Conservation (phyloP, 2,113 vertebrate genomes). For the Colinus virginianus region DNA sequence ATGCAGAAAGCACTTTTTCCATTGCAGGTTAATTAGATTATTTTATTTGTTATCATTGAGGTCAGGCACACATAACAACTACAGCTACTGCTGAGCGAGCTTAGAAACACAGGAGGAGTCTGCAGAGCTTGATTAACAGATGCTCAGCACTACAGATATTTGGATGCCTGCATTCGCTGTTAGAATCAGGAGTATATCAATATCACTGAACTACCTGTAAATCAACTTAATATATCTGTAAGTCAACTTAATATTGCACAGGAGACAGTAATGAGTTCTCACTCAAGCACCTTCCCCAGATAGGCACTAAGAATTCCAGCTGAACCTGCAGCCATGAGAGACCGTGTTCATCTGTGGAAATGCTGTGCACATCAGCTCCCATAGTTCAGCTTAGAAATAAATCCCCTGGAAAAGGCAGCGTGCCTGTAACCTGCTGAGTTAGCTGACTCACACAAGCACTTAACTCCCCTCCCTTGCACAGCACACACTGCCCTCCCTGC, state of each 20-base stretch:
- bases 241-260: background rate
- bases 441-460: background rate
- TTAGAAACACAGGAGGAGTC: background rate
- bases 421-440: accelerated
- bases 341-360: background rate
- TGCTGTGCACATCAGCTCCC: accelerated
- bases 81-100: background rate
- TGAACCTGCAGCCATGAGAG: background rate
- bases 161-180: background rate
- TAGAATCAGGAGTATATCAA: background rate
- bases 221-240: background rate
- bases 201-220: background rate
- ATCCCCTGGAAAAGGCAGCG: background rate
- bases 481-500: background rate
- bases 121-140: background rate
- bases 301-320: background rate
- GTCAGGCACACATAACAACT: background rate
- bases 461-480: background rate
- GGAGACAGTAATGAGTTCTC: background rate
- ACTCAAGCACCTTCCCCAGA: background rate
- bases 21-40: background rate
- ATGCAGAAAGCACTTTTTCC: background rate
- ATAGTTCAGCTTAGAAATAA: background rate
- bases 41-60: background rate
- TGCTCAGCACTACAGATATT: background rate